phyloP scores from a whole-genome alignment of 2,888 invertebrate genomes.

The Leucoptera coffeella region DNA sequence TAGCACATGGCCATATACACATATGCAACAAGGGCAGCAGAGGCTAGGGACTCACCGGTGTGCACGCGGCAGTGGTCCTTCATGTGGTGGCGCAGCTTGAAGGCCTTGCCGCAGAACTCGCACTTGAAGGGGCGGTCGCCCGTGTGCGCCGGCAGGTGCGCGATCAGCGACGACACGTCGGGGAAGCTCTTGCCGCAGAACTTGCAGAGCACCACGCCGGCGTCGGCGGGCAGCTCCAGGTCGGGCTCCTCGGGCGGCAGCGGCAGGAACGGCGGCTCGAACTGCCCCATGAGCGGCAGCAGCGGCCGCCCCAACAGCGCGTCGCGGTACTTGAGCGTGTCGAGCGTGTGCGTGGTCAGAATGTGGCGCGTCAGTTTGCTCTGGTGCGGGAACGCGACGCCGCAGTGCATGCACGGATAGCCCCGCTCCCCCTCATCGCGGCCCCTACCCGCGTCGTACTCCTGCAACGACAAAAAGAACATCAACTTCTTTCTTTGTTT shows the following conservation, averaged over 20 bases:
- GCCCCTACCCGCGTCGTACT: slow-evolving; percentile 67
- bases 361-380: slow-evolving; percentile 87
- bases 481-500: slow-evolving; percentile 85
- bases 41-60: slow-evolving; percentile 67
- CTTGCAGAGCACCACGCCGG: slow-evolving; percentile 81
- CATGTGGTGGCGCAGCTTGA: slow-evolving; percentile 89
- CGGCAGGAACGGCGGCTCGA: slow-evolving; percentile 37
- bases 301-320: slow-evolving; percentile 42
- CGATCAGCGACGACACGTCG: slow-evolving; percentile 81
- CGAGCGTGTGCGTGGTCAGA: slow-evolving; percentile 82
- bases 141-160: slow-evolving; percentile 83
- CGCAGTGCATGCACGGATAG: slow-evolving; percentile 86
- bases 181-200: slow-evolving; percentile 91
- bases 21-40: too few relatives aligned
- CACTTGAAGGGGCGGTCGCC: slow-evolving; percentile 89
- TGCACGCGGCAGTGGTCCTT: slow-evolving; percentile 91
- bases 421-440: slow-evolving; percentile 47
- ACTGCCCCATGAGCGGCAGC: slow-evolving; percentile 37
- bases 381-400: slow-evolving; percentile 82
- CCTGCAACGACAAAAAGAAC: slow-evolving; percentile 85
- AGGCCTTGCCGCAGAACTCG: slow-evolving; percentile 91
- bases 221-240: slow-evolving; percentile 56
- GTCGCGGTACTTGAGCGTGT: slow-evolving; percentile 81
- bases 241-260: slow-evolving; percentile 56
- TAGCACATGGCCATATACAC: too few relatives aligned